Evolutionary conservation across 2,797 vertebrate species (phyloP), one percentile per base, ranked within the genome.

Genomic region (Huso huso): DNA sequence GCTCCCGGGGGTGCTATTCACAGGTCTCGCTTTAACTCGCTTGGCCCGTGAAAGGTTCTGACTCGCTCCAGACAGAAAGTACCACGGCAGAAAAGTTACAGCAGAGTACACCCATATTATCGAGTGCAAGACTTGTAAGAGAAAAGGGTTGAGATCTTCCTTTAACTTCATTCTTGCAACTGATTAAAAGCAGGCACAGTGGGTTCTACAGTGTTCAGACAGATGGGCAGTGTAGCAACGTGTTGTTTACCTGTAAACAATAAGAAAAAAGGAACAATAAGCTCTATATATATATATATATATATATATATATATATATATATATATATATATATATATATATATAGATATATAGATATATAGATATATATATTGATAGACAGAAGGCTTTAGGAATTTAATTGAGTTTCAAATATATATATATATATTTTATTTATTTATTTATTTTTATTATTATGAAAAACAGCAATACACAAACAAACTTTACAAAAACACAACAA

Each of bases 111-210:
- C 65, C 76, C 87, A 87, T 63, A 95, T 83, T 51, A 90, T 59
- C 61, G 94, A 85, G 79, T 91, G 90, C 85, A 97, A 93, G 63
- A 95, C 71, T 64, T 91, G 78, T 52, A 93, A 82, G 75, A 97
- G 85, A 73, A 93, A 10, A 1, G 94, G 94, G 75, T 93, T 95
- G 72, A 96, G 85, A 74, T 91, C 87, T 77, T 95, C 93, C 74
- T 93, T 93, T 81, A 95, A 79, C 84, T 92, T 94, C 95, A 98
- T 98, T 73, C 71, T 80, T 52, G 78, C 72, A 58, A 76, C 69
- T 70, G 75, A 67, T 9, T 55, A 80, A 75, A 75, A 75, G 57
- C 72, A 69, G 76, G 48, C 63, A 68, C 61, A 62, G 7, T 3
- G 37, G 61, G 18, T 8, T 18, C 11, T 62, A 23, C 61, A 5